Conservation (phyloP, 2,888 invertebrate genomes). For the Alloplasta piceator region DNA sequence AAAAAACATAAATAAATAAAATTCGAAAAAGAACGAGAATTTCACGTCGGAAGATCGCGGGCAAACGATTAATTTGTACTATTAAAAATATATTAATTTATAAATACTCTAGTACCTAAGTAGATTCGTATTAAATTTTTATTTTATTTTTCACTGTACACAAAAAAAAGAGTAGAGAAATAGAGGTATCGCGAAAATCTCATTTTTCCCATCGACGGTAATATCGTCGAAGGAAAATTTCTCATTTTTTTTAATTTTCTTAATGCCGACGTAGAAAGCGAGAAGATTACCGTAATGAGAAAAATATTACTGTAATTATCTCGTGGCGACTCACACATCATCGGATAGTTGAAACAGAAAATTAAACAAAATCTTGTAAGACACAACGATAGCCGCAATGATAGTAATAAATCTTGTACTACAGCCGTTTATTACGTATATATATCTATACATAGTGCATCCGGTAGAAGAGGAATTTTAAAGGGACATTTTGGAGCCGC, state of each 20-base stretch:
- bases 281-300: constrained; percentile 14
- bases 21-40: neutral
- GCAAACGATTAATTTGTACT: constrained; percentile 25
- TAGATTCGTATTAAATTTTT: constrained; percentile 27
- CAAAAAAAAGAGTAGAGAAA: constrained; percentile 3
- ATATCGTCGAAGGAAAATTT: neutral
- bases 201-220: neutral
- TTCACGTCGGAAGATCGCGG: neutral
- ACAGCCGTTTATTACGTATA: constrained; percentile 69
- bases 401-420: constrained; percentile 72
- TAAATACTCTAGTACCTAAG: constrained; percentile 55
- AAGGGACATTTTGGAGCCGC: neutral
- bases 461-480: constrained; percentile 33
- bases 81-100: constrained; percentile 53
- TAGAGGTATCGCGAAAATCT: constrained; percentile 3
- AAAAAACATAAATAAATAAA: no score
- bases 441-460: neutral
- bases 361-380: constrained; percentile 58
- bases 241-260: neutral
- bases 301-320: constrained; percentile 62
- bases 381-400: constrained; percentile 62
- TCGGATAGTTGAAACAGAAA: constrained; percentile 38
- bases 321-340: constrained; percentile 56
- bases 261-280: neutral
- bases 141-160: constrained; percentile 3